phyloP scores from a whole-genome alignment of 2,113 vertebrate genomes.

The Oenanthe oenanthe region DNA sequence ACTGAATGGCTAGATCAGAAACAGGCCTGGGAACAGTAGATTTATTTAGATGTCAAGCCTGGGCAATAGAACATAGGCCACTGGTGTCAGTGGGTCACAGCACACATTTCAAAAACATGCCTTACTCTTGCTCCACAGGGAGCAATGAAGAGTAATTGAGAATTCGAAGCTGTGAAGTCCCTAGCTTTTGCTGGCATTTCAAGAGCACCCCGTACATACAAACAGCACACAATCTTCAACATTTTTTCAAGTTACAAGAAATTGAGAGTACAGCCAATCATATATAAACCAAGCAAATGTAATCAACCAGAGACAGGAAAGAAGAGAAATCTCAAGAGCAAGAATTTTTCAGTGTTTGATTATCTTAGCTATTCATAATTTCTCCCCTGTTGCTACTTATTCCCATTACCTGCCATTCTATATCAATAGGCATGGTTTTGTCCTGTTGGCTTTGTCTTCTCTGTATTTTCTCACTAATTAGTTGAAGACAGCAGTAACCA shows the following conservation, averaged over 20 bases:
- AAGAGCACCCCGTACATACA: neutral
- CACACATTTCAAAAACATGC: neutral
- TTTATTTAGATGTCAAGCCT: neutral
- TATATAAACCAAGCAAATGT: neutral
- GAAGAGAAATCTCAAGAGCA: neutral
- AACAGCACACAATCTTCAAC: neutral
- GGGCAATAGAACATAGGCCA: neutral
- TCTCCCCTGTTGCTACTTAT: neutral
- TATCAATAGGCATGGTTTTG: neutral
- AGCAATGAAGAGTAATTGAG: neutral
- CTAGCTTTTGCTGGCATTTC: neutral
- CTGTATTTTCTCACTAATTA: neutral
- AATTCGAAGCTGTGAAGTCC: neutral
- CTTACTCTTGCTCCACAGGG: neutral
- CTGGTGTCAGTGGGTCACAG: neutral
- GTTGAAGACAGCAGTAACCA: neutral
- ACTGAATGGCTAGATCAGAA: neutral
- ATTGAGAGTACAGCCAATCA: neutral
- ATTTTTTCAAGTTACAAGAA: neutral
- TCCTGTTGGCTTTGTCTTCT: neutral
- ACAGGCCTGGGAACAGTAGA: neutral
- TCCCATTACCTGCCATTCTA: neutral
- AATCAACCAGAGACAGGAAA: neutral
- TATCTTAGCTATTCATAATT: neutral
- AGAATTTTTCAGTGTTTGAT: neutral